Evolutionary conservation across 2,888 invertebrate genomes (phyloP), one percentile per base, ranked within the genome.

Genomic region (Tortricodes alternella): DNA sequence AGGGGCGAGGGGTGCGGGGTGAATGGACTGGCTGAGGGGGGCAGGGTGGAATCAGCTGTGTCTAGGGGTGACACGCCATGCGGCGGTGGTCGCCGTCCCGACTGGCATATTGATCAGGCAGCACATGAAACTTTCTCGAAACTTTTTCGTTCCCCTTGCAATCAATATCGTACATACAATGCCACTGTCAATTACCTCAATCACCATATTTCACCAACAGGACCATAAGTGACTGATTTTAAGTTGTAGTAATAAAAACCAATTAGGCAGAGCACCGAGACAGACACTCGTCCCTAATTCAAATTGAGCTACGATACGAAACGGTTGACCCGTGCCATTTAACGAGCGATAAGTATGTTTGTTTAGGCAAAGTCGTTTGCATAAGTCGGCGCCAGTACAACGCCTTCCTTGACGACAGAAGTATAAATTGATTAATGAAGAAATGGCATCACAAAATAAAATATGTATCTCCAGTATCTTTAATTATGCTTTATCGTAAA

Each of bases 21-120:
- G 80, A 85, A 85, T 79, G 83, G 77, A 83, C 83, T 76, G 69
- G 59, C 70, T 66, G 68, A 79, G 77, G 79, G 75, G 74, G 73
- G 77, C 79, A 71, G 66, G 80, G 73, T 76, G 74, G 81, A 74
- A 89, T 89, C 90, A 89, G 89, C 90, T 89, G 88, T 83, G 80
- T 85, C 84, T 83, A 71, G 83, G 88, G 89, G 86, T 77, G 84
- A 77, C 83, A 80, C 80, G 82, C 77, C 80, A 81, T 69, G 84
- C 84, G 70, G 74, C 78, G 83, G 74, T 80, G 83, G 78, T 74
- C 71, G 92, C 76, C 91, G 91, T 83, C 90, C 89, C 73, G 91
- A 88, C 83, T 81, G 82, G 61, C 80, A 88, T 71, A 89, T 90
- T 78, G 79, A 85, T 72, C 92, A 92, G 81, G 78, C 85, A 62